Conservation (phyloP, 2,797 vertebrate species). For the Platalea minor region DNA sequence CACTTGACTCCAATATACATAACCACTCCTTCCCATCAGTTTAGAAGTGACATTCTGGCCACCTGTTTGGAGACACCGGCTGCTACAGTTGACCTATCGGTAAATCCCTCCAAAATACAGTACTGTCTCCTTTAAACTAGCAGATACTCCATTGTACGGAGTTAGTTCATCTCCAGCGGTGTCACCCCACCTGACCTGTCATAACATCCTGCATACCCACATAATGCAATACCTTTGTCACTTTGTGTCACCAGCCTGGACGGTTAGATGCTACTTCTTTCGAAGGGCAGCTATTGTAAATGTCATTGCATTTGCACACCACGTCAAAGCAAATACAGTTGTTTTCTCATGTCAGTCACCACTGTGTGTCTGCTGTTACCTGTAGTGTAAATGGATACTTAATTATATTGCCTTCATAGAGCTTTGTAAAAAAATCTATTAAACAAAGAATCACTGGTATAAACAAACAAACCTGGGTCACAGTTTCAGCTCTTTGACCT, state of each 20-base stretch:
- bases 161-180: not conserved
- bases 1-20: accelerated
- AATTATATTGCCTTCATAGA: constrained; percentile 13
- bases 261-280: not conserved
- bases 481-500: not conserved
- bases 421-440: constrained; percentile 29
- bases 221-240: not conserved
- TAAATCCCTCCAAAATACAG: not conserved
- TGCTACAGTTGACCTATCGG: not conserved
- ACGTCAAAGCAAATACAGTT: not conserved
- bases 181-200: not conserved
- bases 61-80: not conserved
- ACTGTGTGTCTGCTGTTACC: not conserved
- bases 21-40: not conserved
- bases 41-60: not conserved
- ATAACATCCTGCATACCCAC: not conserved
- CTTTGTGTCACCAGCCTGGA: not conserved
- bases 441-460: constrained; percentile 17
- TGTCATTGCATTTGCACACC: not conserved
- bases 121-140: not conserved
- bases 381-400: not conserved
- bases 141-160: not conserved
- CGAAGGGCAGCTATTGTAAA: not conserved
- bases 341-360: not conserved
- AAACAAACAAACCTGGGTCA: constrained; percentile 32